phyloP scores from a whole-genome alignment of 2,113 vertebrate species.

The Furnarius figulus region DNA sequence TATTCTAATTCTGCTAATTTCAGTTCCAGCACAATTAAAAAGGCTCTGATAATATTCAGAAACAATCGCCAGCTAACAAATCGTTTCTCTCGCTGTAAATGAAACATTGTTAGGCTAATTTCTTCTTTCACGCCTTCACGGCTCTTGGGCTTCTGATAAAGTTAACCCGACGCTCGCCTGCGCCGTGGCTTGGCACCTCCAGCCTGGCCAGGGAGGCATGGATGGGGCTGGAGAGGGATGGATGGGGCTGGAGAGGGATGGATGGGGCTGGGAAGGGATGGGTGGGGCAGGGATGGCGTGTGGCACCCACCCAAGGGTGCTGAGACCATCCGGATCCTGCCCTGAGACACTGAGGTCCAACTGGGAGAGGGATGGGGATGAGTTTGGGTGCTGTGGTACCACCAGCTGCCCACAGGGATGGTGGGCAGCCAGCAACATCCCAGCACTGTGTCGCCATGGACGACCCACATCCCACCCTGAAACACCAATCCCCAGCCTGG shows the following conservation, averaged over 20 bases:
- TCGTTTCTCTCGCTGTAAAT: constrained; percentile 89
- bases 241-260: not conserved
- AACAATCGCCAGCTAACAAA: constrained; percentile 87
- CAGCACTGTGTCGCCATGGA: not conserved
- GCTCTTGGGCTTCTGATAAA: constrained; percentile 79
- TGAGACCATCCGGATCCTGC: not conserved
- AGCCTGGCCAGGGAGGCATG: not conserved
- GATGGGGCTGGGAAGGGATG: not conserved
- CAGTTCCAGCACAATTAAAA: constrained; percentile 98
- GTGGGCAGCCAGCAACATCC: not conserved
- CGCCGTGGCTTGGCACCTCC: not conserved
- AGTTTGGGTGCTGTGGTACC: not conserved
- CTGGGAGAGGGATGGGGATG: not conserved
- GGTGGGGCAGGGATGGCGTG: fast-evolving
- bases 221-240: not conserved
- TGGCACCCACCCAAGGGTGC: not conserved
- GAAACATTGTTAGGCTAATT: constrained; percentile 90
- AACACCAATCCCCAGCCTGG: not conserved
- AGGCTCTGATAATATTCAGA: constrained; percentile 88
- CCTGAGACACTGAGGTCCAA: fast-evolving
- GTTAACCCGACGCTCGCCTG: constrained; percentile 81
- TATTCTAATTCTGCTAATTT: constrained; percentile 97
- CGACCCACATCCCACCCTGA: not conserved
- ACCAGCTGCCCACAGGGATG: not conserved
- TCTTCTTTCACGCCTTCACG: constrained; percentile 73